Percentiles rank a stretch among this genome's conserved stretches.
These are phyloP conservation scores for Gallinago nigripennis DNA, from an alignment of 2,797 vertebrate genomes.

Conservation along the genomic window DNA sequence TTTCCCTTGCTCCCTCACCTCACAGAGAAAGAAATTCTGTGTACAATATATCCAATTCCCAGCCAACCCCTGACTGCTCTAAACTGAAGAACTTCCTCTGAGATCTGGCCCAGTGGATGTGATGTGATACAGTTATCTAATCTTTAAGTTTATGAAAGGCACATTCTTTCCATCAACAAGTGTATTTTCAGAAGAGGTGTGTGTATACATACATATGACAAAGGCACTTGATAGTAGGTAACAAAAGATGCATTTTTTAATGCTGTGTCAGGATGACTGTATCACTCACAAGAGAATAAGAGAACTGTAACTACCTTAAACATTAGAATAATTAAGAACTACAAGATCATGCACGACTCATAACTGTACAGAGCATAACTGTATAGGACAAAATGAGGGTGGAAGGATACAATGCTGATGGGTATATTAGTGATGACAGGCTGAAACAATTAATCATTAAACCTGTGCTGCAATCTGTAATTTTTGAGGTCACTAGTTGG, in stretches of 20 bases:
- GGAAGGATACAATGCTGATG: background rate
- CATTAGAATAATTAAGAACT: background rate
- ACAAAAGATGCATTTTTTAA: background rate
- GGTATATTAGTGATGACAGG: background rate
- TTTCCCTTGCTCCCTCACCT: background rate
- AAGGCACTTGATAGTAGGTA: background rate
- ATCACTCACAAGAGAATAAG: background rate
- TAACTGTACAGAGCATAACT: background rate
- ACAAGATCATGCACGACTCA: background rate
- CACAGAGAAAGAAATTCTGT: background rate
- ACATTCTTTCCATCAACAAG: constrained; percentile 19
- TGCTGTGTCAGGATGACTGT: background rate
- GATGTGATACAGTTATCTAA: constrained; percentile 38
- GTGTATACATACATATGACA: background rate
- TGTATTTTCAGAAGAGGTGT: constrained; percentile 34
- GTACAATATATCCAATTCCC: background rate
- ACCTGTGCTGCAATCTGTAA: background rate
- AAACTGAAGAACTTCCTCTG: background rate
- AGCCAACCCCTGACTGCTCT: background rate
- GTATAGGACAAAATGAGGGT: background rate
- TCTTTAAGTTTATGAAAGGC: constrained; percentile 18
- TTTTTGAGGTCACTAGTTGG: background rate
- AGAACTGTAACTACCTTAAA: background rate
- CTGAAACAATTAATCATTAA: background rate
- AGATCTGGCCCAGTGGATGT: background rate